Evolutionary conservation across 2,113 vertebrate species (phyloP).

Genomic region (Oreotragus oreotragus): DNA sequence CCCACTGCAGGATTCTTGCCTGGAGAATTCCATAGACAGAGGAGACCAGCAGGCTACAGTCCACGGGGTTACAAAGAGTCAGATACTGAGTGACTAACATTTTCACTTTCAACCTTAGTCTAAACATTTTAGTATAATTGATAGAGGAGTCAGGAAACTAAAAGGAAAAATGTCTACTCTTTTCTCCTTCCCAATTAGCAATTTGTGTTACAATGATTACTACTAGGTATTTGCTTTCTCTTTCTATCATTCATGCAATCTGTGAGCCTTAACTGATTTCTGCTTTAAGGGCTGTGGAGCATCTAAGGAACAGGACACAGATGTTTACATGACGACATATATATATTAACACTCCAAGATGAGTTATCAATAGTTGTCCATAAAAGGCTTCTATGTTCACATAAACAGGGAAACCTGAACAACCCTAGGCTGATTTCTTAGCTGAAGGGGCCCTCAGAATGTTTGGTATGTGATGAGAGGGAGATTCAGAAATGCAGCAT

Average conservation of each 20-base stretch:
- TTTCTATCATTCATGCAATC: not conserved
- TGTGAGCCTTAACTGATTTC: not conserved
- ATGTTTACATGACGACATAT: not conserved
- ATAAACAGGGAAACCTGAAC: not conserved
- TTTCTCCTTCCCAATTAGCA: not conserved
- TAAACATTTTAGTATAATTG: conserved; percentile 12
- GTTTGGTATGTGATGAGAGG: not conserved
- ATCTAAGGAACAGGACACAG: not conserved
- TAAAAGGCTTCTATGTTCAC: not conserved
- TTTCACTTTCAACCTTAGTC: not conserved
- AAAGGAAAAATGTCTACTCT: not conserved
- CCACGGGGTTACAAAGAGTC: not conserved
- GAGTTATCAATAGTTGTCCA: not conserved
- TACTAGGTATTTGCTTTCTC: not conserved
- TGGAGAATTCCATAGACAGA: not conserved
- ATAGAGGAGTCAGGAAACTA: not conserved
- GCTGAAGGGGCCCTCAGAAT: not conserved
- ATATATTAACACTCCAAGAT: not conserved
- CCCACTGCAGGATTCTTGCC: not conserved
- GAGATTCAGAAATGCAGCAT: not conserved
- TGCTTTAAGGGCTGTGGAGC: not conserved
- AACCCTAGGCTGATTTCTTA: not conserved
- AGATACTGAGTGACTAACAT: not conserved
- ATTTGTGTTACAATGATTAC: not conserved
- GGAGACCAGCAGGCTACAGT: not conserved